These are phyloP conservation scores for Proctacanthus coquilletti DNA, from an alignment of 1,140 invertebrate genomes.

Conservation along the genomic window DNA sequence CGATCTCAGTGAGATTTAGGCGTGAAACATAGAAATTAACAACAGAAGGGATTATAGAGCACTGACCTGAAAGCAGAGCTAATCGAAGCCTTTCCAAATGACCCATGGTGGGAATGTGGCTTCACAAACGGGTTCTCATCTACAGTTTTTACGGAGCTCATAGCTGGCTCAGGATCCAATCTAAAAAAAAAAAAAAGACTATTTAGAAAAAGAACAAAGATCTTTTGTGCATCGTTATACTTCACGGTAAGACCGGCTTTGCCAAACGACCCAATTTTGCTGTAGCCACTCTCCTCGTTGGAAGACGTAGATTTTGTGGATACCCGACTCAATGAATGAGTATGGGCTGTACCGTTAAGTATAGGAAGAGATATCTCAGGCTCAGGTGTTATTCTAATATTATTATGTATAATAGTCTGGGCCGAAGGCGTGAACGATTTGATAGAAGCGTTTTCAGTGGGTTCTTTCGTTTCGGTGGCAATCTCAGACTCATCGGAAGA, in stretches of 20 bases:
- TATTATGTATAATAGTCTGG: slow-evolving; percentile 27
- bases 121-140: slow-evolving; percentile 27
- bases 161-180: slow-evolving; percentile 23
- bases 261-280: slow-evolving; percentile 26
- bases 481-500: not conserved
- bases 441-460: slow-evolving; percentile 17
- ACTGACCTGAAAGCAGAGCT: slow-evolving; percentile 26
- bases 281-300: slow-evolving; percentile 23
- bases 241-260: slow-evolving; percentile 26
- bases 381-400: no score
- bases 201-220: not conserved
- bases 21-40: not conserved
- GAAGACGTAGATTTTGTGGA: slow-evolving; percentile 26
- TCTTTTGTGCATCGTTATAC: slow-evolving; percentile 11
- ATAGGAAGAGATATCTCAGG: no score
- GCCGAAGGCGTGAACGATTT: slow-evolving; percentile 25
- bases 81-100: slow-evolving; percentile 30
- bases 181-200: slow-evolving; percentile 7
- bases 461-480: slow-evolving; percentile 23
- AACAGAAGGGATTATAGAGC: not conserved
- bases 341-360: no score
- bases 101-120: slow-evolving; percentile 23
- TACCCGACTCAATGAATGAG: slow-evolving; percentile 22
- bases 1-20: no score
- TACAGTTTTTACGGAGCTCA: slow-evolving; percentile 26